phyloP scores from a whole-genome alignment of 2,113 vertebrate genomes.

The Sprattus sprattus region DNA sequence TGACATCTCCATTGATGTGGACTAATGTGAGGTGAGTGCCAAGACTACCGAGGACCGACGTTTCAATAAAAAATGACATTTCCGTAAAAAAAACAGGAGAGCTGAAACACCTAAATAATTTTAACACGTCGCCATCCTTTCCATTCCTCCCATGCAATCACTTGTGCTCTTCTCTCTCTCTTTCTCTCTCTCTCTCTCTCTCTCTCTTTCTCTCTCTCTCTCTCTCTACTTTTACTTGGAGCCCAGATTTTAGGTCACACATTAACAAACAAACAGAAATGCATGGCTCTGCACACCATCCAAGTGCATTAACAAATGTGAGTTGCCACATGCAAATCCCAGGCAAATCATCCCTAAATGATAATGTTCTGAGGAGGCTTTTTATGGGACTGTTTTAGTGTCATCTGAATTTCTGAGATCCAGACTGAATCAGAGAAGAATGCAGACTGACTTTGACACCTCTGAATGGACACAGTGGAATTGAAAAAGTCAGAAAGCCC shows the following conservation, averaged over 20 bases:
- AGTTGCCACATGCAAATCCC: neutral
- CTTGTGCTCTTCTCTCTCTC: conserved; percentile 4
- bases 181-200: conserved; percentile 14
- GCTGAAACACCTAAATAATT: conserved; percentile 47
- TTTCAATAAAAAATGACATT: conserved; percentile 52
- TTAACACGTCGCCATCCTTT: conserved; percentile 24
- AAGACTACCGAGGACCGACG: conserved; percentile 57
- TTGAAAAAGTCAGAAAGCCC: neutral
- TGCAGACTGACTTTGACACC: conserved; percentile 5
- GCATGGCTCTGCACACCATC: neutral
- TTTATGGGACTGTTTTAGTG: neutral
- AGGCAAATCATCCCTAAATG: neutral
- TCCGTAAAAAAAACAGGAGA: conserved; percentile 24
- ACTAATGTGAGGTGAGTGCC: conserved; percentile 68
- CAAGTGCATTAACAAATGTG: neutral
- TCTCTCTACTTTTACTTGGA: neutral
- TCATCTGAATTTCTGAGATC: conserved; percentile 11
- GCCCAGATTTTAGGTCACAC: neutral
- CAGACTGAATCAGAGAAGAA: neutral
- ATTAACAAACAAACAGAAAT: neutral
- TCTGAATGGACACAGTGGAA: conserved; percentile 7
- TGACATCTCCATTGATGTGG: conserved; percentile 66
- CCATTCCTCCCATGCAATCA: neutral
- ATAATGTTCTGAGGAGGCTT: neutral
- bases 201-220: conserved; percentile 13